phyloP scores from a whole-genome alignment of 2,797 vertebrate genomes.

The Urocyon cinereoargenteus region DNA sequence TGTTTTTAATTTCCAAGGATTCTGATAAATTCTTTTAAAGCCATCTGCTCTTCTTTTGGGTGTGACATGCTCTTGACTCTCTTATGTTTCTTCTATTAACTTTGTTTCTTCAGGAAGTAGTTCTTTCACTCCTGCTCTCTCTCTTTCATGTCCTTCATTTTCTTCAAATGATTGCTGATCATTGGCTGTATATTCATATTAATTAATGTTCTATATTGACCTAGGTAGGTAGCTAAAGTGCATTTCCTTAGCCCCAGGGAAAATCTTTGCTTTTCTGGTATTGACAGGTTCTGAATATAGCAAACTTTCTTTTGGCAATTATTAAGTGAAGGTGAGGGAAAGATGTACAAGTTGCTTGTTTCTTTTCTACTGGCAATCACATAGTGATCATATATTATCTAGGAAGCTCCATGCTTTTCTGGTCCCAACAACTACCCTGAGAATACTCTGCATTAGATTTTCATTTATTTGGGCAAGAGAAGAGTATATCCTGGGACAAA shows the following conservation, averaged over 20 bases:
- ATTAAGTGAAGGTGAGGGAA: not conserved
- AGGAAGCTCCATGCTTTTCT: not conserved
- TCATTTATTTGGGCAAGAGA: constrained; percentile 12
- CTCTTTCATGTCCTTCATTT: constrained; percentile 18
- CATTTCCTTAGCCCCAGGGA: not conserved
- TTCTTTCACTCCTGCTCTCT: not conserved
- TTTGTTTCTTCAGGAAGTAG: constrained; percentile 53
- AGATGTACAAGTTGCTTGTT: not conserved
- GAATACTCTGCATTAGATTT: not conserved
- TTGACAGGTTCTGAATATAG: not conserved
- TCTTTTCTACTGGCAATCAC: not conserved
- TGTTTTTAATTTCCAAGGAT: constrained; percentile 66
- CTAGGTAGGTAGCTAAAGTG: not conserved
- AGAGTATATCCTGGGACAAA: not conserved
- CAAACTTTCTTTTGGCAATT: constrained; percentile 1
- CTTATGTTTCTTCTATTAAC: constrained; percentile 30
- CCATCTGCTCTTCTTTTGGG: constrained; percentile 55
- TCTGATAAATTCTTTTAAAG: constrained; percentile 54
- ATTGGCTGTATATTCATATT: not conserved
- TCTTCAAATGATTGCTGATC: not conserved
- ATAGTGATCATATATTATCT: not conserved
- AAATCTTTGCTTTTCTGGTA: not conserved
- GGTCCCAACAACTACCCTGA: not conserved
- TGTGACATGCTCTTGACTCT: not conserved
- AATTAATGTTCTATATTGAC: not conserved